phyloP scores from a whole-genome alignment of 2,113 vertebrate genomes.

The Nibea coibor region DNA sequence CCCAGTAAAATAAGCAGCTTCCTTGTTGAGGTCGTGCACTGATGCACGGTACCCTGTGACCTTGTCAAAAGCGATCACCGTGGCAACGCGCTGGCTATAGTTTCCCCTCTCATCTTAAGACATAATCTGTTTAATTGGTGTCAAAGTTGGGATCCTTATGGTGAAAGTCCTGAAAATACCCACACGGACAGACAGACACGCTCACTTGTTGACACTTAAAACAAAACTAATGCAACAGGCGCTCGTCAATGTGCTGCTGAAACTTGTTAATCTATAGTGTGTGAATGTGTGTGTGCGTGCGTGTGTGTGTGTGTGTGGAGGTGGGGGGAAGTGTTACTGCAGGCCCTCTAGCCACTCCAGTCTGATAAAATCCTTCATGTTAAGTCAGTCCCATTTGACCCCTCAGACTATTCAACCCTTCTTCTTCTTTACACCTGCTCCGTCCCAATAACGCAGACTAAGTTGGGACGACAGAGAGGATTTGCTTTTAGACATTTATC shows the following conservation, averaged over 20 bases:
- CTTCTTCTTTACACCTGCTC: slow-evolving; percentile 65
- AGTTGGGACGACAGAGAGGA: slow-evolving; percentile 17
- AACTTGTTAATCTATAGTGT: slow-evolving; percentile 85
- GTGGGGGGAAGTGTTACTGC: slow-evolving; percentile 81
- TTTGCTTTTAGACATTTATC: slow-evolving; percentile 43
- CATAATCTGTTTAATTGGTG: slow-evolving; percentile 99
- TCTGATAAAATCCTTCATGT: slow-evolving; percentile 77
- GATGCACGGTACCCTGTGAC: slow-evolving; percentile 87
- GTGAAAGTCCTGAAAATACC: slow-evolving; percentile 90
- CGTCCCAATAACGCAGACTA: slow-evolving; percentile 9
- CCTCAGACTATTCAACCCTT: slow-evolving; percentile 40
- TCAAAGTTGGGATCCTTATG: slow-evolving; percentile 87
- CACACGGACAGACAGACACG: slow-evolving; percentile 88
- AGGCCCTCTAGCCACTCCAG: slow-evolving; percentile 85
- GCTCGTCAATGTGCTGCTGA: slow-evolving; percentile 85
- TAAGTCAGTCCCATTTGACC: slow-evolving; percentile 66
- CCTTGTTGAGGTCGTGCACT: slow-evolving; percentile 85
- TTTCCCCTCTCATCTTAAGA: slow-evolving; percentile 91
- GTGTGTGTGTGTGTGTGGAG: neutral
- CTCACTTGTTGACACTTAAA: slow-evolving; percentile 87
- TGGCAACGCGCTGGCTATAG: slow-evolving; percentile 85
- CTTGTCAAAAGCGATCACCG: slow-evolving; percentile 91
- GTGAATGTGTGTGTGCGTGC: neutral
- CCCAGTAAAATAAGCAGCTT: slow-evolving; percentile 49
- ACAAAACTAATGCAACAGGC: slow-evolving; percentile 84